A percentile compares a stretch with the other conserved stretches of the same genome.
These are phyloP conservation scores for Falco novaeseelandiae DNA, from an alignment of 2,797 vertebrate species.

Conservation along the genomic window DNA sequence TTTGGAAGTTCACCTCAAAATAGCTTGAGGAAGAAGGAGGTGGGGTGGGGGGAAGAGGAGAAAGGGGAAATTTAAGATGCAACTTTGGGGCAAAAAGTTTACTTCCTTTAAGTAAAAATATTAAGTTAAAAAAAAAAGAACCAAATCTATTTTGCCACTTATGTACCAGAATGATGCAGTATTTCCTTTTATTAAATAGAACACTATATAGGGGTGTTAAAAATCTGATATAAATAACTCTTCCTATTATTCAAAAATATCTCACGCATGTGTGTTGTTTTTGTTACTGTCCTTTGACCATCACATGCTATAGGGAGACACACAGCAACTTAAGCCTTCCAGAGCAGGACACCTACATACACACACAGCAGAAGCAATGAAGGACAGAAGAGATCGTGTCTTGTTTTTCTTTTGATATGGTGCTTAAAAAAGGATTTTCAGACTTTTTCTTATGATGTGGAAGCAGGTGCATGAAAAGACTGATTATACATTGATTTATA, in stretches of 20 bases:
- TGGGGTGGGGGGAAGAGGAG: background rate
- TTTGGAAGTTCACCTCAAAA: background rate
- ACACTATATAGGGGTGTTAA: background rate
- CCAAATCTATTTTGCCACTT: background rate
- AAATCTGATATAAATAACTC: background rate
- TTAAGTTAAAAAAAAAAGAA: background rate
- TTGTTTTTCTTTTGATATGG: background rate
- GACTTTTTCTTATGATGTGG: background rate
- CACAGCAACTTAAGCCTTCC: background rate
- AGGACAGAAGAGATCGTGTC: background rate
- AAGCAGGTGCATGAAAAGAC: background rate
- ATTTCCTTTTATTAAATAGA: background rate
- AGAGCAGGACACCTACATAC: background rate
- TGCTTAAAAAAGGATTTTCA: background rate
- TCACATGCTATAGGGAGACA: background rate
- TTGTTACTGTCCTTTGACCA: background rate
- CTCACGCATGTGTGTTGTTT: rapidly evolving
- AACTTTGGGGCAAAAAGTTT: background rate
- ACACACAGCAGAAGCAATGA: background rate
- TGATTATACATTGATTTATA: background rate
- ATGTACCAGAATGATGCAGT: background rate
- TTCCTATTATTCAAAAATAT: background rate
- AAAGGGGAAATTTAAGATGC: background rate
- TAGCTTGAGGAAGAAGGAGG: background rate
- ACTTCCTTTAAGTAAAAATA: background rate